Evolutionary conservation across 2,888 invertebrate genomes (phyloP), one percentile per base, ranked within the genome.

Genomic region (Melitaea athalia): DNA sequence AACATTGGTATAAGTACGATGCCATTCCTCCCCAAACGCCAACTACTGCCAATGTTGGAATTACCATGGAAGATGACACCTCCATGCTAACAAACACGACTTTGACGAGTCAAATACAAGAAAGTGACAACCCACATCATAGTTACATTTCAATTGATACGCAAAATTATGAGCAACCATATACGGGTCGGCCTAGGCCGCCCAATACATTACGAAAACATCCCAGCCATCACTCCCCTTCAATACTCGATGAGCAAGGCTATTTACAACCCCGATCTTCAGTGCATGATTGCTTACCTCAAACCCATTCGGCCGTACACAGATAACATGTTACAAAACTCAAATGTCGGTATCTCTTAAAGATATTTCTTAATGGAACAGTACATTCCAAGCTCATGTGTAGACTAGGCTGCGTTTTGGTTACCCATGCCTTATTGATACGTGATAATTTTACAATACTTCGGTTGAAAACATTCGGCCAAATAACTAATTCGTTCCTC

Each of bases 1-100:
- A 95, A 79, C 94, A 94, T 76, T 96, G 96, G 95, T 95, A 94
- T 84, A 95, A 95, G 88, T 94, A 94, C 77, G 94, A 94, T 69
- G 94, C 94, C 31, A 94, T 94, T 79, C 94, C 94, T 71, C 91
- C 92, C 55, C 92, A 93, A 82, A 89, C 93, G 71, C 90, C 91
- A 67, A 93, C 93, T 74, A 92, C 93, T 70, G 81, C 93, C 75
- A 95, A 87, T 77, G 88, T 86, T 67, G 90, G 87, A 59, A 86
- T 92, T 73, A 93, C 92, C 84, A 80, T 94, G 85, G 90, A 94
- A 89, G 91, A 94, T 87, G 91, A 95, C 88, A 94, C 89, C 80
- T 94, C 85, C 79, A 94, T 86, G 94, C 93, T 86, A 89, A 95
- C 91, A 82, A 94, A 91, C 87, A 94, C 89, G 83, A 95, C 88